A percentile compares a stretch with the other conserved stretches of the same genome.
phyloP scores from a whole-genome alignment of 2,797 vertebrate genomes.

The Sternotherus odoratus region DNA sequence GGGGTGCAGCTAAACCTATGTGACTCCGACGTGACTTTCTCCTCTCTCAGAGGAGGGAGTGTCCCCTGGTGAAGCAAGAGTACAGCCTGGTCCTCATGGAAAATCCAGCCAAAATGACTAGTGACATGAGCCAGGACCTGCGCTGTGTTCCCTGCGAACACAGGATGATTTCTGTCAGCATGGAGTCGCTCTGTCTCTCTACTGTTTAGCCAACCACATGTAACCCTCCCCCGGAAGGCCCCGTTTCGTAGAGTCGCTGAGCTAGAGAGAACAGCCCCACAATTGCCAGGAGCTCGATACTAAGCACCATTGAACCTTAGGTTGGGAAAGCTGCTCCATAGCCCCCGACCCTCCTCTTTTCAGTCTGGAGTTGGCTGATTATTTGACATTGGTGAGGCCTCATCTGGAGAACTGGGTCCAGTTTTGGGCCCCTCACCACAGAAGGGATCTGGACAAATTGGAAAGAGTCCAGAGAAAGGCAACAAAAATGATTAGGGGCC shows the following conservation, averaged over 20 bases:
- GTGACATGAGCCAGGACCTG: background rate
- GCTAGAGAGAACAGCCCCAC: background rate
- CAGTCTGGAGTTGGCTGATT: background rate
- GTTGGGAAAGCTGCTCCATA: background rate
- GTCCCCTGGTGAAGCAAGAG: background rate
- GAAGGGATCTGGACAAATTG: no score
- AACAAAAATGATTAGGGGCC: no score
- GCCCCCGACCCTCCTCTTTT: background rate
- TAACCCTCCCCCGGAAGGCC: background rate
- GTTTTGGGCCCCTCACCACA: no score
- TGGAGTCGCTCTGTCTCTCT: background rate
- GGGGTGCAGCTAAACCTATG: background rate
- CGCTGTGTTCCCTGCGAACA: background rate
- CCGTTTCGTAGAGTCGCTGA: background rate
- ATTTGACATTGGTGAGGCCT: no score
- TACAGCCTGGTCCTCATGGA: background rate
- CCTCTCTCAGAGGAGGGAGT: background rate
- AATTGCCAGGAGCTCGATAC: background rate
- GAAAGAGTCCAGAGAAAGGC: no score
- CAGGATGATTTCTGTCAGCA: background rate
- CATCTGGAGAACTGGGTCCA: no score
- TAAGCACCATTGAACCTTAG: background rate
- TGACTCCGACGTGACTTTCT: background rate
- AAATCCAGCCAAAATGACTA: background rate
- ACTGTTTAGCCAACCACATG: background rate